Evolutionary conservation across 1,140 invertebrate species (phyloP).

Genomic region (Bombus sylvicola): DNA sequence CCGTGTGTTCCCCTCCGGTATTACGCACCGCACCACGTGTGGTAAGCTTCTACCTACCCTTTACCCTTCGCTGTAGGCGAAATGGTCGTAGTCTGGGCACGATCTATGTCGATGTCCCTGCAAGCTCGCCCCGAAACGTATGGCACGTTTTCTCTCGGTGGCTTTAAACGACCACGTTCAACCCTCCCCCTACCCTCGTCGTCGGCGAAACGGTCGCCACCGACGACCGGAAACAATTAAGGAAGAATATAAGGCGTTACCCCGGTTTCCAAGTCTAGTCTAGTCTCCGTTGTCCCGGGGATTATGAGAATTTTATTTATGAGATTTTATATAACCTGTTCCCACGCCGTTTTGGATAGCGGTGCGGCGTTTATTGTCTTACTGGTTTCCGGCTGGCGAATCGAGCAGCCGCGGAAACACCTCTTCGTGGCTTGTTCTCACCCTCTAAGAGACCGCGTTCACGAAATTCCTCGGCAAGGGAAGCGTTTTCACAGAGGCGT

Average conservation of each 20-base stretch:
- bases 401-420: background rate
- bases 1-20: slow-evolving; percentile 17
- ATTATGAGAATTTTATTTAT: slow-evolving; percentile 75
- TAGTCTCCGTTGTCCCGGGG: slow-evolving; percentile 1
- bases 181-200: background rate
- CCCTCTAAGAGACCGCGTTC: slow-evolving; percentile 46
- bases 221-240: slow-evolving; percentile 64
- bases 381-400: slow-evolving; percentile 6
- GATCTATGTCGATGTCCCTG: slow-evolving; percentile 36
- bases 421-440: slow-evolving; percentile 45
- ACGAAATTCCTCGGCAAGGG: slow-evolving; percentile 49
- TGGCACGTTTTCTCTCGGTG: slow-evolving; percentile 1
- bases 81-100: slow-evolving; percentile 28
- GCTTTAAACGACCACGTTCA: slow-evolving; percentile 15
- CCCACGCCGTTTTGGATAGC: too few relatives aligned
- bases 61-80: too few relatives aligned
- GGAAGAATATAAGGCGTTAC: slow-evolving; percentile 45
- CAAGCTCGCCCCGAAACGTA: slow-evolving; percentile 41
- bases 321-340: slow-evolving; percentile 68
- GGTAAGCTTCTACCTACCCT: background rate
- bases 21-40: slow-evolving; percentile 22
- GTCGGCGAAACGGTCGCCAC: slow-evolving; percentile 4
- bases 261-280: background rate
- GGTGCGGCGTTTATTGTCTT: slow-evolving; percentile 68
- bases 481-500: slow-evolving; percentile 50